phyloP scores from a whole-genome alignment of 1,140 invertebrate genomes.

The Bombus superbus region DNA sequence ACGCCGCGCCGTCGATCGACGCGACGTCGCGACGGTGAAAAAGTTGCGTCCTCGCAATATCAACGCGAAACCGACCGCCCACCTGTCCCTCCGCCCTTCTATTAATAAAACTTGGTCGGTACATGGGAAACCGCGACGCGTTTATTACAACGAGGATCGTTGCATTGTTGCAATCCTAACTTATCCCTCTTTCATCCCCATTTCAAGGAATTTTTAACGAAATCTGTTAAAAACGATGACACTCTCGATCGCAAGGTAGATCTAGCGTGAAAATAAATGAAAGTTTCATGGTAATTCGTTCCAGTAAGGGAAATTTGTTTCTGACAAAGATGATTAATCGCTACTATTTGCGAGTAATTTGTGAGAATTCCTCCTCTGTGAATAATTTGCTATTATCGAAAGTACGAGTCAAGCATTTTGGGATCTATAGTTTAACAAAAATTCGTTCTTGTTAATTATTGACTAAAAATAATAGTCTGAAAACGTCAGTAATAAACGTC shows the following conservation, averaged over 20 bases:
- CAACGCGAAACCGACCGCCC: not conserved
- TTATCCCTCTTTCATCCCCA: not conserved
- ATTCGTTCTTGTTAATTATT: too few relatives aligned
- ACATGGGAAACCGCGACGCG: not conserved
- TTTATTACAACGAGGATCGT: not conserved
- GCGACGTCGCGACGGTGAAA: conserved; percentile 17
- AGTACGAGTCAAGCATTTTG: too few relatives aligned
- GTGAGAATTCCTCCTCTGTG: not conserved
- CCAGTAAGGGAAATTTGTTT: not conserved
- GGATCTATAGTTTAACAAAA: too few relatives aligned
- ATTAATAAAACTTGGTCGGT: conserved; percentile 5
- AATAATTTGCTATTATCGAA: too few relatives aligned
- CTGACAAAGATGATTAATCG: not conserved
- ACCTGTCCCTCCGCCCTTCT: conserved; percentile 5
- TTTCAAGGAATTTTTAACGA: not conserved
- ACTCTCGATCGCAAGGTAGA: too few relatives aligned
- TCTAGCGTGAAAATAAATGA: not conserved
- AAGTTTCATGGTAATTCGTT: not conserved
- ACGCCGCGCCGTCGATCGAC: conserved; percentile 8
- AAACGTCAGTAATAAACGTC: too few relatives aligned
- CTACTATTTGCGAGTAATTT: not conserved
- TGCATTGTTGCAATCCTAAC: not conserved
- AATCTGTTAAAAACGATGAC: not conserved
- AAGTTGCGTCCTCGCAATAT: conserved; percentile 16
- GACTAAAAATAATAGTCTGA: too few relatives aligned